Base-by-base conservation (phyloP, 2,888 invertebrate species). In the Dugesia japonica region DNA sequence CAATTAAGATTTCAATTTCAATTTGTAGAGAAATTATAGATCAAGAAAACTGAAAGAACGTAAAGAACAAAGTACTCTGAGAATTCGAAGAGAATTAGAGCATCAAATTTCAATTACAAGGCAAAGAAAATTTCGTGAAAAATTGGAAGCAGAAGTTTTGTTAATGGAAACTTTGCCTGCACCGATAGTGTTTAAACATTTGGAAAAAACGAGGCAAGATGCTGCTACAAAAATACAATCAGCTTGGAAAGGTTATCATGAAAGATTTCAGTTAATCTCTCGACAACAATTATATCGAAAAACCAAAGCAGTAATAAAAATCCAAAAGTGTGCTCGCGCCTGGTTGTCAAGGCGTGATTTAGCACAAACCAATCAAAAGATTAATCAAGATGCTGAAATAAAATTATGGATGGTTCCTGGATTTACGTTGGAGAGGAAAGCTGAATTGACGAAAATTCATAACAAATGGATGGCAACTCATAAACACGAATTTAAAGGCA, bases 131-230 rank as follows among this genome's bases (percentile, higher is more conserved):
- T 42, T 77, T 27, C 75, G 83, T 74, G 81, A 82, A 72, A 82
- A 83, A 76, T 80, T 81, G 73, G 81, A 82, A 75, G 81, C 80
- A 77, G 81, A 82, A 38, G 80, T 84, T n/a, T 81, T 82, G 28
- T 80, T 81, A 31, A 80, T 84, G 73, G 82, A 83, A 78, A 82
- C 83, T 15, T 76, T 84, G 72, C 84, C 83, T 26, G 83, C 84
- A n/a, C 74, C 74, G 7, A 77, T 76, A 1, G 80, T 84, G 15
- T 81, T 81, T 38, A 80, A 80, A 56, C 82, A 82, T 79, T 71
- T 84, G 74, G 80, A 80, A 42, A 81, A 81, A 76, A 82, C 83
- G 76, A 80, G 82, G 77, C 79, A 80, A 0, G 77, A 79, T 1
- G 82, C 84, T 0, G 84, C 82, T 13, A 75, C 81, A n/a, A 80